Percentiles rank a stretch among this genome's conserved stretches.
phyloP scores from a whole-genome alignment of 2,797 vertebrate species.

The Mormyrops attenuatus region DNA sequence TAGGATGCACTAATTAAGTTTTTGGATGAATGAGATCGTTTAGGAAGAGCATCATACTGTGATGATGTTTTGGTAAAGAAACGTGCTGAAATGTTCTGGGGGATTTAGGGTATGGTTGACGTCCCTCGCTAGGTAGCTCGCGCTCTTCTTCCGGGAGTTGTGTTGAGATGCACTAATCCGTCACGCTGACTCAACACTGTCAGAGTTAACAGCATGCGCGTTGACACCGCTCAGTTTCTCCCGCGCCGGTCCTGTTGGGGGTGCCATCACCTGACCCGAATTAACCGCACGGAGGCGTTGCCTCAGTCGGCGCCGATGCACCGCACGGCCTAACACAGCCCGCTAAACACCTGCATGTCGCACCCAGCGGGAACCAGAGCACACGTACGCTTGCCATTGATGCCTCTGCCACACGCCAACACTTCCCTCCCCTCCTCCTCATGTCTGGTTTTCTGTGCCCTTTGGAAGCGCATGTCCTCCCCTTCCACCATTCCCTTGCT shows the following conservation, averaged over 20 bases:
- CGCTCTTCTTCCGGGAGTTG: background rate
- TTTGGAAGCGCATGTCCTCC: background rate
- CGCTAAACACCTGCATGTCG: slow-evolving; percentile 64
- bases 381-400: slow-evolving; percentile 91
- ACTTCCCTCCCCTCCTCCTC: background rate
- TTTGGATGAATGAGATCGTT: background rate
- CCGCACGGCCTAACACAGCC: slow-evolving; percentile 48
- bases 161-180: slow-evolving; percentile 28
- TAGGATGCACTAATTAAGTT: background rate
- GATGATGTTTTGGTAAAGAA: background rate
- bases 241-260: background rate
- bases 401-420: slow-evolving; percentile 54
- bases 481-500: background rate
- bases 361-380: slow-evolving; percentile 46
- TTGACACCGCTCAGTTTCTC: background rate
- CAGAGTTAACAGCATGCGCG: slow-evolving; percentile 22
- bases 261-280: background rate
- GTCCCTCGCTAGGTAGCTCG: background rate
- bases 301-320: background rate
- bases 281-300: background rate
- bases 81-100: background rate
- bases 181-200: slow-evolving; percentile 14
- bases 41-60: background rate
- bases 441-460: background rate
- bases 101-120: background rate